phyloP scores from a whole-genome alignment of 1,140 invertebrate species.

The Drosophila lowei region DNA sequence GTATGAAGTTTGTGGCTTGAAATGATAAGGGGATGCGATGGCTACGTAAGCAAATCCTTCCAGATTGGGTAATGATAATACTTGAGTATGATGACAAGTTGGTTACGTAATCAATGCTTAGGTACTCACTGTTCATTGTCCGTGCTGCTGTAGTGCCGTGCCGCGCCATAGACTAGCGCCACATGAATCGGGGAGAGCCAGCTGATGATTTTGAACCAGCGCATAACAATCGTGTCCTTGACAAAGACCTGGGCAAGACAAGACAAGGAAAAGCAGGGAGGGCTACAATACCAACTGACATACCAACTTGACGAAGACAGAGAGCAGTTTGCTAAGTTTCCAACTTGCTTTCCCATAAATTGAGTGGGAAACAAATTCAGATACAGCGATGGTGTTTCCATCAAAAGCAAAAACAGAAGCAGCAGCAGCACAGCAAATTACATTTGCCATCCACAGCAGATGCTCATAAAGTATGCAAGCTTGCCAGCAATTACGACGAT shows the following conservation, averaged over 20 bases:
- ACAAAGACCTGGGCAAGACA: constrained; percentile 84
- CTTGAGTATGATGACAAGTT: background rate
- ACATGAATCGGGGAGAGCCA: constrained; percentile 89
- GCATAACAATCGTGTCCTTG: constrained; percentile 86
- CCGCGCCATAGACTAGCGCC: constrained; percentile 86
- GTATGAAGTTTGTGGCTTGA: no score
- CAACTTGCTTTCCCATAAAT: constrained; percentile 53
- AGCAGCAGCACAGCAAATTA: constrained; percentile 41
- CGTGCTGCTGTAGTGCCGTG: constrained; percentile 84
- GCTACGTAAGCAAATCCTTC: background rate
- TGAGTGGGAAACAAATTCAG: constrained; percentile 12
- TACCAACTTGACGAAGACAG: constrained; percentile 25
- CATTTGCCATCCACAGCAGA: constrained; percentile 51
- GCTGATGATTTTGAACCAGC: constrained; percentile 90
- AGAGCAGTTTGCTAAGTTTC: constrained; percentile 20
- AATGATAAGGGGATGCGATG: background rate
- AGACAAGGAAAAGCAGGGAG: no score
- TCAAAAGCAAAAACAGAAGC: constrained; percentile 21
- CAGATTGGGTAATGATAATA: background rate
- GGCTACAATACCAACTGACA: constrained; percentile 14
- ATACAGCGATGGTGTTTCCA: background rate
- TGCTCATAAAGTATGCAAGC: constrained; percentile 51
- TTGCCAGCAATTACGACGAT: constrained; percentile 49
- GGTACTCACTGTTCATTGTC: constrained; percentile 87
- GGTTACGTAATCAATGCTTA: background rate